Conservation (phyloP, 2,888 invertebrate species). For the Cordilura impudica region DNA sequence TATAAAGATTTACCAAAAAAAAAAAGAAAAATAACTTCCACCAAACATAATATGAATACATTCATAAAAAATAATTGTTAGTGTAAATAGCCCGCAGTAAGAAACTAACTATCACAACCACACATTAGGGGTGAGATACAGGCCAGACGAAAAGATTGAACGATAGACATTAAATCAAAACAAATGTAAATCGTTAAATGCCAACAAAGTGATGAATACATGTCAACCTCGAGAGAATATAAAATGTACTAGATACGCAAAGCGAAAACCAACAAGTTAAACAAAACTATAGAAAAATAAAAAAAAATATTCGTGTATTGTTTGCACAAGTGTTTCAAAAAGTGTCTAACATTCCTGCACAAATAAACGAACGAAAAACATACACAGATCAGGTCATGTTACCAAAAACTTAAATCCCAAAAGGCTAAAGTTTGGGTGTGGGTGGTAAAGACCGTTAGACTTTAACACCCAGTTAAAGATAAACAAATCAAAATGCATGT, state of each 20-base stretch:
- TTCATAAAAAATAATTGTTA: conserved; percentile 48
- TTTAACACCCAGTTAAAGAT: conserved; percentile 49
- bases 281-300: not conserved
- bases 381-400: conserved; percentile 48
- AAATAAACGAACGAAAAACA: conserved; percentile 32
- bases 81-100: conserved; percentile 43
- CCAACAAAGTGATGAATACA: conserved; percentile 32
- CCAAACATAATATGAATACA: conserved; percentile 1
- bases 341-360: conserved; percentile 45
- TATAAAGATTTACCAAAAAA: not conserved
- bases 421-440: conserved; percentile 1
- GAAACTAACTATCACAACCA: not conserved
- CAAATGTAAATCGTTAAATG: not conserved
- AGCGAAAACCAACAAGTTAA: conserved; percentile 38
- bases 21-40: conserved; percentile 22
- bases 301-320: not conserved
- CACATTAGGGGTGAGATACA: not conserved
- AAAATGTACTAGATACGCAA: not conserved
- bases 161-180: conserved; percentile 53
- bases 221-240: conserved; percentile 1
- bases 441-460: not conserved
- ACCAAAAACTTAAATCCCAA: conserved; percentile 35
- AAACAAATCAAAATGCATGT: conserved; percentile 24
- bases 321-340: conserved; percentile 59
- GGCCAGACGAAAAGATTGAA: conserved; percentile 30